Evolutionary conservation across 2,113 vertebrate genomes (phyloP).

Genomic region (Arothron firmamentum): DNA sequence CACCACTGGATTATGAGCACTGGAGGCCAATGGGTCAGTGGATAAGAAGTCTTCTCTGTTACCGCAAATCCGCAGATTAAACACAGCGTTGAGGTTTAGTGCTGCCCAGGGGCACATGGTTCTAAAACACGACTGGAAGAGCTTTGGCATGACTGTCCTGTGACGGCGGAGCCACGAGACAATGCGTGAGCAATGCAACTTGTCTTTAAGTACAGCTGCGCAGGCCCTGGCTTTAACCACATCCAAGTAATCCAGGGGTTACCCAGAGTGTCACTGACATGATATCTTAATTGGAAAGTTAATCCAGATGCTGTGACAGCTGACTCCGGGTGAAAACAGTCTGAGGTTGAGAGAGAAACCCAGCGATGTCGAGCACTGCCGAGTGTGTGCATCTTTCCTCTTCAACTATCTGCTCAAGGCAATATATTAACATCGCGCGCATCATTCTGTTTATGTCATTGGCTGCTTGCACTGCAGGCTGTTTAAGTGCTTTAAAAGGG

Average conservation of each 20-base stretch:
- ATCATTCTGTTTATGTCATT: conserved; percentile 24
- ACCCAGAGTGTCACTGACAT: conserved; percentile 58
- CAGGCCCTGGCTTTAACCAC: conserved; percentile 50
- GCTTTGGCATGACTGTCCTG: conserved; percentile 68
- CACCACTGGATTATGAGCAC: conserved; percentile 64
- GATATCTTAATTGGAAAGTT: conserved; percentile 77
- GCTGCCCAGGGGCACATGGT: conserved; percentile 60
- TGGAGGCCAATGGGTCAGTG: conserved; percentile 65
- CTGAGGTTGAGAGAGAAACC: conserved; percentile 26
- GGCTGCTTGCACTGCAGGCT: conserved; percentile 15
- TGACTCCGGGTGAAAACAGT: conserved; percentile 41
- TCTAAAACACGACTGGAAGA: conserved; percentile 60
- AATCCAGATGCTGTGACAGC: conserved; percentile 57
- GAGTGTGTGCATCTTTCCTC: conserved; percentile 13
- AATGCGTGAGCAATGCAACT: conserved; percentile 44
- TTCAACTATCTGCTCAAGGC: conserved; percentile 6
- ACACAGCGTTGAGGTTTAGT: conserved; percentile 59
- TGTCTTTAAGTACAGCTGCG: conserved; percentile 58
- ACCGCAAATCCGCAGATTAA: conserved; percentile 79
- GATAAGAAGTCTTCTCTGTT: conserved; percentile 80
- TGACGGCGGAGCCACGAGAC: conserved; percentile 43
- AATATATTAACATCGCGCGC: conserved; percentile 25
- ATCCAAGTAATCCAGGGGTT: conserved; percentile 52
- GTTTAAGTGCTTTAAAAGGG: conserved; percentile 21
- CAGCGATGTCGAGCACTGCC: conserved; percentile 31